These are phyloP conservation scores for Linnaemya tessellans DNA, from an alignment of 2,888 invertebrate species.

Conservation along the genomic window DNA sequence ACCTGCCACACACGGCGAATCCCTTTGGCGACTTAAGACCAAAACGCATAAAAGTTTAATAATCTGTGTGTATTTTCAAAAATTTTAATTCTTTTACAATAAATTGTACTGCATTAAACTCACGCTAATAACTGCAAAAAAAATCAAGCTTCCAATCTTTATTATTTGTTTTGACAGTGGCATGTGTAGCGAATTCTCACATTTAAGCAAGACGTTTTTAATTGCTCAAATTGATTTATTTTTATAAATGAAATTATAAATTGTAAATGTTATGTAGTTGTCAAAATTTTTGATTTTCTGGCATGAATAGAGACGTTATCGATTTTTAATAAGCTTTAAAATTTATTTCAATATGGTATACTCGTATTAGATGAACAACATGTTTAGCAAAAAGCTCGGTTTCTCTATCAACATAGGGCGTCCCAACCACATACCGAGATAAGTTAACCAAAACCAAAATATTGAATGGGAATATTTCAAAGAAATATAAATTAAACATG, in stretches of 20 bases:
- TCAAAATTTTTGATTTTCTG: neutral
- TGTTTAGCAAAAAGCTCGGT: too few species aligned
- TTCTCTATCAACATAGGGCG: too few species aligned
- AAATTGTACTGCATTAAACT: neutral
- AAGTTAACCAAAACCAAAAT: too few species aligned
- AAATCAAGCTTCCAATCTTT: constrained; percentile 39
- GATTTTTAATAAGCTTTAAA: neutral
- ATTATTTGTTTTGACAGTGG: constrained; percentile 15
- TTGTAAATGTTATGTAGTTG: neutral
- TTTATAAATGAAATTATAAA: neutral
- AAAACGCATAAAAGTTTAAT: constrained; percentile 50
- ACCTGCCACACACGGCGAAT: constrained; percentile 56
- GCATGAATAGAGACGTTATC: neutral
- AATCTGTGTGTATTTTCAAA: constrained; percentile 10
- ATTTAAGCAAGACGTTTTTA: neutral
- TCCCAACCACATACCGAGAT: too few species aligned
- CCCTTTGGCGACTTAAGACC: constrained; percentile 26
- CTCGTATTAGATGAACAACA: too few species aligned
- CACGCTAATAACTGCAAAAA: constrained; percentile 34
- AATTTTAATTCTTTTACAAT: neutral
- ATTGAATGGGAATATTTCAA: too few species aligned
- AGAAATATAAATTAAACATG: too few species aligned
- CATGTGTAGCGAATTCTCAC: constrained; percentile 18
- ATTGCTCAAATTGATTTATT: neutral
- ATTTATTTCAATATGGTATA: too few species aligned